Evolutionary conservation across 2,888 invertebrate genomes (phyloP).

Genomic region (Hybos culiciformis): DNA sequence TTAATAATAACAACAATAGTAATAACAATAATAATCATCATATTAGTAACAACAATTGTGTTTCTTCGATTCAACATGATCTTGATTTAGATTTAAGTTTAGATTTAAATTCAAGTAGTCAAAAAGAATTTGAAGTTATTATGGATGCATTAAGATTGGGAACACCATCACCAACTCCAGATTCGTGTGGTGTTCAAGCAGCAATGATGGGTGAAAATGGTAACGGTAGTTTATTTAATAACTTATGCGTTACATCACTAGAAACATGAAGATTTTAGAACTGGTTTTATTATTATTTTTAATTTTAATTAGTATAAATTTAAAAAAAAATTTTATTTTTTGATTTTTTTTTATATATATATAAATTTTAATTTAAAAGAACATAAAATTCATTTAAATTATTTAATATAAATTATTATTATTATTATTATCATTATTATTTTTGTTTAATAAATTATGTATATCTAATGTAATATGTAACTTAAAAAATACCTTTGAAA

Average conservation of each 20-base stretch:
- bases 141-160: constrained; percentile 36
- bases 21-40: not conserved
- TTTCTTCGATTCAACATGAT: constrained; percentile 8
- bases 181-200: constrained; percentile 48
- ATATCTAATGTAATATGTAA: too few species aligned
- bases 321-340: constrained; percentile 7
- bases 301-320: constrained; percentile 6
- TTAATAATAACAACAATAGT: not conserved
- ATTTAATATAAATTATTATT: too few species aligned
- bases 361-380: constrained; percentile 10
- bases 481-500: too few species aligned
- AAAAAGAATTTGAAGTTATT: constrained; percentile 37
- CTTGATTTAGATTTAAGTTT: constrained; percentile 28
- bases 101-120: constrained; percentile 33
- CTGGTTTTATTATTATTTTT: not conserved
- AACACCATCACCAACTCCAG: constrained; percentile 29
- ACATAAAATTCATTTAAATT: too few species aligned
- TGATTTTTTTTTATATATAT: constrained; percentile 8
- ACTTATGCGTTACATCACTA: constrained; percentile 34
- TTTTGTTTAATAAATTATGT: too few species aligned
- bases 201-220: constrained; percentile 48
- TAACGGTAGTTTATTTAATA: constrained; percentile 28
- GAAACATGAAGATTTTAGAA: constrained; percentile 35
- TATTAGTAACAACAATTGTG: not conserved
- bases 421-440: too few species aligned